These are phyloP conservation scores for Sturmia bella DNA, from an alignment of 2,888 invertebrate genomes.

Conservation along the genomic window DNA sequence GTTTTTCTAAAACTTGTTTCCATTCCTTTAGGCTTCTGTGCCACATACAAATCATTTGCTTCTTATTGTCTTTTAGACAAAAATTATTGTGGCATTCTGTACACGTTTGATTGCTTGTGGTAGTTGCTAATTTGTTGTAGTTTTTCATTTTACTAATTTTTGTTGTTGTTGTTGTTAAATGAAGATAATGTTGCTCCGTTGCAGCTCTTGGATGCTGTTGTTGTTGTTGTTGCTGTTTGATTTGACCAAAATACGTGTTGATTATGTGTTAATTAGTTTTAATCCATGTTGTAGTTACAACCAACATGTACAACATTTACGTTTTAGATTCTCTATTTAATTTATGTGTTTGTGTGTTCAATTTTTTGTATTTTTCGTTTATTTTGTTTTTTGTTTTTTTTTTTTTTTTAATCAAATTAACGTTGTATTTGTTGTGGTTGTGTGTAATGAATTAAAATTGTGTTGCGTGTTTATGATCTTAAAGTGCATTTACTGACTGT, in stretches of 20 bases:
- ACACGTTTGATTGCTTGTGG: constrained; percentile 59
- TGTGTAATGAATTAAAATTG: constrained; percentile 42
- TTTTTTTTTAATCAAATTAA: no score
- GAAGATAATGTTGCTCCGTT: constrained; percentile 54
- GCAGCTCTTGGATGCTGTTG: constrained; percentile 15
- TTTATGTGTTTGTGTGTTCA: constrained; percentile 11
- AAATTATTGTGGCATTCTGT: constrained; percentile 62
- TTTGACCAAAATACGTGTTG: constrained; percentile 70
- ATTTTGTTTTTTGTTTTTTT: no score
- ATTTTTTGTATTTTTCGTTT: not conserved
- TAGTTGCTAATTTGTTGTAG: constrained; percentile 66
- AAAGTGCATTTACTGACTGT: constrained; percentile 42
- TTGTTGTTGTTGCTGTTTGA: constrained; percentile 46
- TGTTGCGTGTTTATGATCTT: constrained; percentile 63
- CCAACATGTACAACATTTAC: constrained; percentile 57
- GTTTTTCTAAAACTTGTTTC: not conserved
- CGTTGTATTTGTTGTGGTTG: constrained; percentile 1
- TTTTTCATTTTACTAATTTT: constrained; percentile 28
- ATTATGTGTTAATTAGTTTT: constrained; percentile 73
- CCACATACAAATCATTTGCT: constrained; percentile 24
- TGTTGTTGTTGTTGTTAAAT: constrained; percentile 30
- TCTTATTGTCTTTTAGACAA: constrained; percentile 47
- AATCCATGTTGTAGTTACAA: constrained; percentile 62
- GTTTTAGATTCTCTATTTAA: constrained; percentile 46
- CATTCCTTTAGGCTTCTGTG: constrained; percentile 18